A percentile compares a stretch with the other conserved stretches of the same genome.
Evolutionary conservation across 2,888 invertebrate genomes (phyloP).

Genomic region (Acanthosepion pharaonis): DNA sequence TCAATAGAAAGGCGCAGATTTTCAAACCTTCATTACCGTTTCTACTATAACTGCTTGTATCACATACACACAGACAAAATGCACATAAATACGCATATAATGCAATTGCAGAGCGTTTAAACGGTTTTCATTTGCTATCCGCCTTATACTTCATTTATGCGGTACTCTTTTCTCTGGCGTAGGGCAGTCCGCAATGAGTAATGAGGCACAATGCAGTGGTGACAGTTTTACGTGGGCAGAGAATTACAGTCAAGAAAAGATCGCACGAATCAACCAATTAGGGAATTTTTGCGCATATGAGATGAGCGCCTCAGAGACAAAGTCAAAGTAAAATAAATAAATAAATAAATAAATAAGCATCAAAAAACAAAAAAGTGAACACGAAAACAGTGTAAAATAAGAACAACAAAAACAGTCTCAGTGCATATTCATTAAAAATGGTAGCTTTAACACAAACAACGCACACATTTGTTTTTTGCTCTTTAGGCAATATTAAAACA

Average conservation of each 20-base stretch:
- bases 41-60: not conserved
- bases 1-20: not conserved
- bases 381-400: not conserved
- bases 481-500: not conserved
- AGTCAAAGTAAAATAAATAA: not conserved
- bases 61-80: not conserved
- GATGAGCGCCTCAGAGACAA: not conserved
- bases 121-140: not conserved
- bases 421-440: slow-evolving; percentile 3
- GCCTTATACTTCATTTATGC: not conserved
- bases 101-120: not conserved
- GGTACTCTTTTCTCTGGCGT: not conserved
- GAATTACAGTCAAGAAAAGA: slow-evolving; percentile 33
- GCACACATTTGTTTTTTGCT: not conserved
- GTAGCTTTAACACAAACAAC: not conserved
- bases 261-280: slow-evolving; percentile 33
- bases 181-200: not conserved
- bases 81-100: not conserved
- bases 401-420: not conserved
- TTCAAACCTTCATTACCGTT: not conserved
- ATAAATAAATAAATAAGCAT: not conserved
- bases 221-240: not conserved
- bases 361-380: not conserved
- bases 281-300: not conserved
- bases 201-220: not conserved